Percentiles rank a stretch among this genome's conserved stretches.
phyloP scores from a whole-genome alignment of 2,113 vertebrate species.

The Ciconia maguari region DNA sequence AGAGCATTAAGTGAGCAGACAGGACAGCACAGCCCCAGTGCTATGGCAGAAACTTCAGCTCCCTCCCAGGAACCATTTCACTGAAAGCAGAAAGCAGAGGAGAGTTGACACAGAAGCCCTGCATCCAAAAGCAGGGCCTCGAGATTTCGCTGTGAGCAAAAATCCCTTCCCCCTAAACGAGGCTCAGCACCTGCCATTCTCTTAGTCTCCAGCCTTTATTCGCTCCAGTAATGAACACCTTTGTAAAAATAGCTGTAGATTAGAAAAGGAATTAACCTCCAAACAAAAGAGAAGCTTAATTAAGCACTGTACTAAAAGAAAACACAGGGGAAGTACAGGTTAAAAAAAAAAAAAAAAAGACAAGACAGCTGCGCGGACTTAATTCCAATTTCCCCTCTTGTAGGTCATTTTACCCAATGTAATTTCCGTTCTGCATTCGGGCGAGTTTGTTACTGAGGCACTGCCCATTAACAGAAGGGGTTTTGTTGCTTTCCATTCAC shows the following conservation, averaged over 20 bases:
- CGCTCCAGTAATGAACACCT: not conserved
- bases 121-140: rapidly evolving
- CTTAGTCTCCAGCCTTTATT: conserved; percentile 2
- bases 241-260: conserved; percentile 30
- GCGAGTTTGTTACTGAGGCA: not conserved
- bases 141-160: not conserved
- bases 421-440: conserved; percentile 45
- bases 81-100: not conserved
- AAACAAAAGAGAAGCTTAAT: conserved; percentile 38
- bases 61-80: not conserved
- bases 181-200: not conserved
- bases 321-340: not conserved
- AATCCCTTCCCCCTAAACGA: not conserved
- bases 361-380: conserved; percentile 13
- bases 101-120: not conserved
- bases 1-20: not conserved
- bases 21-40: not conserved
- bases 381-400: conserved; percentile 5
- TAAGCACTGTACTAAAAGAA: not conserved
- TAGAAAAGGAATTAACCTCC: conserved; percentile 36
- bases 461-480: not conserved
- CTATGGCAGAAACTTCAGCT: not conserved
- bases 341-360: not conserved
- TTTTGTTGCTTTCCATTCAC: conserved; percentile 1
- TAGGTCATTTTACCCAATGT: conserved; percentile 24